Conservation (phyloP, 2,113 vertebrate species). For the Scortum barcoo region DNA sequence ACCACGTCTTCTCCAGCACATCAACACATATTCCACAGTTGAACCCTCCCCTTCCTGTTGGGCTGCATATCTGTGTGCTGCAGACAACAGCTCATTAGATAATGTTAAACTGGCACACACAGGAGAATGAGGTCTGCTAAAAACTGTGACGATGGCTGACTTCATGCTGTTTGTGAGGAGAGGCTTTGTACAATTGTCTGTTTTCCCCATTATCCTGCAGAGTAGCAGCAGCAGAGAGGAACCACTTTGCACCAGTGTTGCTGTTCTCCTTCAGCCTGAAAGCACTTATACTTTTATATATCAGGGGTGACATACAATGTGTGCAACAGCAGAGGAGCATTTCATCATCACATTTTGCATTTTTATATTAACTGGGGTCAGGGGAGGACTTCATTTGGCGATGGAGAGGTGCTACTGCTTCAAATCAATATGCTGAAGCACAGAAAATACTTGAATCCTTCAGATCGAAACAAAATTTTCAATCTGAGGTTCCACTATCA, state of each 20-base stretch:
- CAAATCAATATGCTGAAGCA: not conserved
- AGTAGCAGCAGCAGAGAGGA: not conserved
- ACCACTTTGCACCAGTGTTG: not conserved
- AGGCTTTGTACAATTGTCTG: not conserved
- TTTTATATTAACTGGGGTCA: not conserved
- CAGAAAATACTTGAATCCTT: not conserved
- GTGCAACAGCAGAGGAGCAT: not conserved
- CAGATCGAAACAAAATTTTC: not conserved
- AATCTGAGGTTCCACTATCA: too few species aligned
- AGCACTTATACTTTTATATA: not conserved
- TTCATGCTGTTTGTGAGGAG: conserved; percentile 37
- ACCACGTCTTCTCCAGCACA: not conserved
- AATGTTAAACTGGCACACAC: conserved; percentile 48
- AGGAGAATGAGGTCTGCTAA: conserved; percentile 19
- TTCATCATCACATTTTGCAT: not conserved
- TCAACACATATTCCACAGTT: not conserved
- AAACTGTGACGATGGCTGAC: conserved; percentile 30
- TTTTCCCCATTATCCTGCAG: conserved; percentile 4
- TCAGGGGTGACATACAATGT: not conserved
- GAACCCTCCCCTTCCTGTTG: conserved; percentile 59
- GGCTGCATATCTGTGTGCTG: conserved; percentile 64
- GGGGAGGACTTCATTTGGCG: not conserved
- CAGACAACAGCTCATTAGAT: conserved; percentile 73
- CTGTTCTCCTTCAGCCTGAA: conserved; percentile 12
- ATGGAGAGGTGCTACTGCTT: not conserved